Evolutionary conservation across 2,113 vertebrate genomes (phyloP).

Genomic region (Amphiprion ocellaris): DNA sequence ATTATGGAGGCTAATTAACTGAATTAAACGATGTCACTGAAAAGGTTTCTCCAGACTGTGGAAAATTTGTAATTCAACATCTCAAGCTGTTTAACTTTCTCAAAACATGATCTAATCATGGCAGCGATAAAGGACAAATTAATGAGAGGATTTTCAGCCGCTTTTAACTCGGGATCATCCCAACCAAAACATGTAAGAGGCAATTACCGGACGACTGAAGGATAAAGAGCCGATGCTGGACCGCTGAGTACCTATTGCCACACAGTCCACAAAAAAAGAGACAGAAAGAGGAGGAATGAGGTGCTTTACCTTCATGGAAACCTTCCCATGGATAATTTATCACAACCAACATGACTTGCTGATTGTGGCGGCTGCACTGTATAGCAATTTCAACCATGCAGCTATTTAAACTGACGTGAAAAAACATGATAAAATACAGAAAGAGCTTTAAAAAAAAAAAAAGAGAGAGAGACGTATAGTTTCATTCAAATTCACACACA

Average conservation of each 20-base stretch:
- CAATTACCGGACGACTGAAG: conserved; percentile 18
- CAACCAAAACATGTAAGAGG: conserved; percentile 1
- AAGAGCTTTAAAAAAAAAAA: background rate
- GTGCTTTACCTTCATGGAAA: conserved; percentile 17
- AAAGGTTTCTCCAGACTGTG: conserved; percentile 28
- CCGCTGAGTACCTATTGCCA: background rate
- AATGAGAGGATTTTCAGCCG: conserved; percentile 51
- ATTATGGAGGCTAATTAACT: conserved; percentile 55
- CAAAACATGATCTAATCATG: conserved; percentile 34
- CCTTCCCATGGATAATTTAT: conserved; percentile 5
- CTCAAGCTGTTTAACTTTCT: conserved; percentile 45
- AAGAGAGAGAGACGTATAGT: background rate
- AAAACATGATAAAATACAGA: background rate
- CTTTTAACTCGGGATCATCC: conserved; percentile 15
- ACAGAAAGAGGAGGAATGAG: background rate
- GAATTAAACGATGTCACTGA: conserved; percentile 41
- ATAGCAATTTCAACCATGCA: background rate
- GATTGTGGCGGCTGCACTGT: background rate
- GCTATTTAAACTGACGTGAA: background rate
- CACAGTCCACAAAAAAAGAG: background rate
- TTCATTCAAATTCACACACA: background rate
- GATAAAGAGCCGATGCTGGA: background rate
- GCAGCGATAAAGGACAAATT: conserved; percentile 45
- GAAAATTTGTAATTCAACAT: conserved; percentile 30
- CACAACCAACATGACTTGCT: background rate